Base-by-base conservation (phyloP, 2,797 vertebrate species). In the Epinephelus awoara region DNA sequence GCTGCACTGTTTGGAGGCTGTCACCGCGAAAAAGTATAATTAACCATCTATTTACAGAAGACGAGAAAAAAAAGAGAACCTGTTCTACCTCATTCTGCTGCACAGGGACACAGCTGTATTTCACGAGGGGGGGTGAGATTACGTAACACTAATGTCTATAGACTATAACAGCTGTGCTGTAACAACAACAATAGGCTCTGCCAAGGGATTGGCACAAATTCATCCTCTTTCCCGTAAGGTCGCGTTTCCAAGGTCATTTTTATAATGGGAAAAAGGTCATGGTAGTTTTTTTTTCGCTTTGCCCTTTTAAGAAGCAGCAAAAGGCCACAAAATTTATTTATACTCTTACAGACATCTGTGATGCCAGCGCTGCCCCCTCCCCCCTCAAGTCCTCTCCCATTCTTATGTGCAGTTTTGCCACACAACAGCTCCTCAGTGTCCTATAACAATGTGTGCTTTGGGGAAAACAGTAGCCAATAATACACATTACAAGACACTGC, bases 111-210 rank as follows among this genome's bases (percentile, higher is more conserved):
- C 80, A 83, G 79, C 67, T 83, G 74, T 71, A 56, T 75, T 25
- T 80, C 62, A 74, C 74, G 46, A n/a, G 5, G 27, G 23, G n/a
- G 12, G 61, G 58, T 46, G 21, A 40, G 47, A 69, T 92, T 90
- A 89, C 29, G 65, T 85, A 91, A 93, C 75, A 54, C 47, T 72
- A 62, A 13, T 58, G 51, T 67, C 77, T 76, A 29, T 77, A 72
- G 79, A 78, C 62, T 15, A 38, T 64, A 82, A 89, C 86, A 83
- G 77, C 90, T 92, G 90, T 74, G 73, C 77, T 85, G 66, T 72
- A 87, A 84, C 64, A 82, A 70, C 54, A 85, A 90, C 83, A 85
- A 88, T 75, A 54, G 78, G 59, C 74, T 88, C 59, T 79, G 67
- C 67, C 66, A 46, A 63, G 74, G 69, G 72, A 80, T 61, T 86